These are phyloP conservation scores for Malurus leucopterus DNA, from an alignment of 2,797 vertebrate genomes.

Conservation along the genomic window DNA sequence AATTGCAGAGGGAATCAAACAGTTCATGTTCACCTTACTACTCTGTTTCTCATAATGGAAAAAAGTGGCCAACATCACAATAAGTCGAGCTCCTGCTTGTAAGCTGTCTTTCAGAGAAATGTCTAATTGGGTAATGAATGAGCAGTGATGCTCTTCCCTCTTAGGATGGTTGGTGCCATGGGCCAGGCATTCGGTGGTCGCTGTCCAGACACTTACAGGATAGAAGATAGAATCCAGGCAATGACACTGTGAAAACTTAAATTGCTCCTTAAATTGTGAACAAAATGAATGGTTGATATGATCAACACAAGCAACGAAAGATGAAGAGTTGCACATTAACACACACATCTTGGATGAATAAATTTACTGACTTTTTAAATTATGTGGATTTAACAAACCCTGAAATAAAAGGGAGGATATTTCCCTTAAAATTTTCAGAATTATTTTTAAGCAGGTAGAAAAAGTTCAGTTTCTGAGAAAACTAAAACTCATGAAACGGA, in stretches of 20 bases:
- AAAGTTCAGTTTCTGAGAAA: neutral
- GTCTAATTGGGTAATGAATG: neutral
- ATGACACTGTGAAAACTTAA: neutral
- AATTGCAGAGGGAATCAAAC: neutral
- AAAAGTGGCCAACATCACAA: neutral
- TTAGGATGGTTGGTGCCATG: neutral
- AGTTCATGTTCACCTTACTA: neutral
- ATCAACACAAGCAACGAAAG: neutral
- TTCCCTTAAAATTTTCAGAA: neutral
- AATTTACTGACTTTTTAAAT: neutral
- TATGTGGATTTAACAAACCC: neutral
- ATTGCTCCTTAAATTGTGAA: neutral
- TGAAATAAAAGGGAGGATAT: neutral
- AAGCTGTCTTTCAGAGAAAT: neutral
- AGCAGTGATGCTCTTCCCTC: neutral
- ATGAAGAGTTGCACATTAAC: neutral
- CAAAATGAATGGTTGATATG: neutral
- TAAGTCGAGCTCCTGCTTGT: fast-evolving
- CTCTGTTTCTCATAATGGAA: neutral
- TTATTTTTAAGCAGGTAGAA: neutral
- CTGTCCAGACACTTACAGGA: neutral
- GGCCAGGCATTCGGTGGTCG: neutral
- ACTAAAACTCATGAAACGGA: neutral
- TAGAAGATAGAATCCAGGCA: neutral
- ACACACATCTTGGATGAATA: neutral